Evolutionary conservation across 2,797 vertebrate genomes (phyloP), one percentile per base, ranked within the genome.

Genomic region (Pitangus sulphuratus): DNA sequence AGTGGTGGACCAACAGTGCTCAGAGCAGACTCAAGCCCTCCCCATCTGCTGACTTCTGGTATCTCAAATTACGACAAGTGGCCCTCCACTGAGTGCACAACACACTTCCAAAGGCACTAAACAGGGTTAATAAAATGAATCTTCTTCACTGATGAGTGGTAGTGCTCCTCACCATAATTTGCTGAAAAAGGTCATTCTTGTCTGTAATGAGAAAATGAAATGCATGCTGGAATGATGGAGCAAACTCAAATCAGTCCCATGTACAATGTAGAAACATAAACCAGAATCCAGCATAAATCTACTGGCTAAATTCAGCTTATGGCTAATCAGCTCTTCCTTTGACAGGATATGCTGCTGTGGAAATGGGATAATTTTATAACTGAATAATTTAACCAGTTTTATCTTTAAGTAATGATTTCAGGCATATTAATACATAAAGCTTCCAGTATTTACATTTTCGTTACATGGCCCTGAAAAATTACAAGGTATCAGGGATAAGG

Each of bases 251-350:
- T 89, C 81, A 96, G 95, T 90, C 61, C 84, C 58, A 44, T 2
- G 9, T 88, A 90, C 68, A 82, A 84, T 61, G 51, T 0, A 62
- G 69, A 92, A 95, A 95, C 64, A 65, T 77, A 95, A 94, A 89
- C 69, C 75, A 89, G 75, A 96, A 92, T 93, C 93, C 85, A 86
- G 51, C 44, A 74, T 89, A 96, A 95, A 97, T 97, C 95, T 97
- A 83, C 86, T 84, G 72, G 84, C 82, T 97, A 95, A 92, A 97
- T 96, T 97, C 94, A 87, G 93, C 94, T 95, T 97, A 96, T 45
- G 71, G 94, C 88, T 97, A 97, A 97, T 97, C 97, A 97, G 89
- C 90, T 95, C 94, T 95, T 92, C 89, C 82, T 96, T 93, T 95
- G 97, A 94, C 95, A 96, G 89, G 87, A 97, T 94, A 95, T 25